Evolutionary conservation across 2,797 vertebrate genomes (phyloP).

Genomic region (Babyrousa celebensis): DNA sequence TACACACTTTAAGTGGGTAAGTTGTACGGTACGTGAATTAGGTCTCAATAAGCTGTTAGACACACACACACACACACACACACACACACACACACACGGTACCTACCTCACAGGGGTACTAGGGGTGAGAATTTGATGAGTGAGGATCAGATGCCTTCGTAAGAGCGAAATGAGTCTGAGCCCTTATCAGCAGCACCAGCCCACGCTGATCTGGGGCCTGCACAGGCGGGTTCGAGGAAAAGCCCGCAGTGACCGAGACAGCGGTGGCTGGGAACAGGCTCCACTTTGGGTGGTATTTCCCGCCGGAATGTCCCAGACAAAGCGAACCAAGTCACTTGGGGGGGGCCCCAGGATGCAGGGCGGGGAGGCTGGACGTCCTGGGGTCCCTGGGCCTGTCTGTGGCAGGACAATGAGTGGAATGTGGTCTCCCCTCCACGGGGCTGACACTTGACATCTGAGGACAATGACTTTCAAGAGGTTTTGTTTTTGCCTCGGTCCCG

Average conservation of each 20-base stretch:
- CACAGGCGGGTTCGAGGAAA: not conserved
- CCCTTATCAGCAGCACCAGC: not conserved
- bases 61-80: no score
- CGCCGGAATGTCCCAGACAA: conserved; percentile 78
- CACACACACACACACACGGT: no score
- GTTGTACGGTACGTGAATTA: not conserved
- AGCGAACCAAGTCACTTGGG: conserved; percentile 43
- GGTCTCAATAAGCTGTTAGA: not conserved
- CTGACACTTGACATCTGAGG: conserved; percentile 84
- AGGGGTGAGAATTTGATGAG: not conserved
- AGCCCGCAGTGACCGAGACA: not conserved
- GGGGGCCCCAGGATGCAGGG: conserved; percentile 74
- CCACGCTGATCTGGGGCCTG: not conserved
- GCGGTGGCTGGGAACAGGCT: conserved; percentile 65
- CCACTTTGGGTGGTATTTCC: conserved; percentile 80
- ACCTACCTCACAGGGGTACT: not conserved
- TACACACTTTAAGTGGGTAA: no score
- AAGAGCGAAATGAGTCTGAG: not conserved
- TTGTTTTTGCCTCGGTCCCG: conserved; percentile 76
- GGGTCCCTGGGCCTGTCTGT: conserved; percentile 66
- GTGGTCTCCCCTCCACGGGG: conserved; percentile 72
- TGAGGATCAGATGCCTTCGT: not conserved
- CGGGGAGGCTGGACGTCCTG: conserved; percentile 22
- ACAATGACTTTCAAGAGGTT: conserved; percentile 86
- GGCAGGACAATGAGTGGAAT: conserved; percentile 75